Conservation (phyloP, 2,797 vertebrate genomes). For the Mycteria americana region DNA sequence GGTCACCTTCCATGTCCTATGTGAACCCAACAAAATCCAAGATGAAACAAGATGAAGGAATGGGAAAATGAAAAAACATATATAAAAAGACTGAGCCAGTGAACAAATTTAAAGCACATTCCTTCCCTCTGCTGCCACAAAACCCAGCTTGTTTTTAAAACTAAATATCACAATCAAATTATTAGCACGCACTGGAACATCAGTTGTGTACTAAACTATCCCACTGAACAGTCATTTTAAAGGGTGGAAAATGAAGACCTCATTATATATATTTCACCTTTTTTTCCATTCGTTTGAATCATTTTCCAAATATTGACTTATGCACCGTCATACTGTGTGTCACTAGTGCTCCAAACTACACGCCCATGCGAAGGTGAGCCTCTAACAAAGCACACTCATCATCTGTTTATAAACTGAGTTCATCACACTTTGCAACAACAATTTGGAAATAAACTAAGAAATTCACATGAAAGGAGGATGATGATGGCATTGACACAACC, state of each 20-base stretch:
- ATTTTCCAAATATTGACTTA: background rate
- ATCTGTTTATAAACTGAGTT: background rate
- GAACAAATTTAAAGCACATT: background rate
- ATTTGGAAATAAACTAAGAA: conserved; percentile 1
- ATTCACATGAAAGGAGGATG: background rate
- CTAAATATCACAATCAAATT: background rate
- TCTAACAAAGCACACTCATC: background rate
- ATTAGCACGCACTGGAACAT: background rate
- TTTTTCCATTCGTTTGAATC: background rate
- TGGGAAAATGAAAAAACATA: background rate
- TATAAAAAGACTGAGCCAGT: background rate
- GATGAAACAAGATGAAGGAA: background rate
- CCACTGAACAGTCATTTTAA: background rate
- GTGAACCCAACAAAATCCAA: background rate
- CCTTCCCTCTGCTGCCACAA: background rate
- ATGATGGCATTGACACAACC: background rate
- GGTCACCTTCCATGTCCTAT: background rate
- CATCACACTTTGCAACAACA: background rate
- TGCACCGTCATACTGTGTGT: background rate
- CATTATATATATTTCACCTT: background rate
- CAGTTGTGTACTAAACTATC: background rate
- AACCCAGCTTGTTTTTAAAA: background rate
- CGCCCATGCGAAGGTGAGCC: background rate
- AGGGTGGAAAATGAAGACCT: background rate
- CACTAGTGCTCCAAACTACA: background rate